Evolutionary conservation across 1,140 invertebrate genomes (phyloP), one percentile per base, ranked within the genome.

Genomic region (Drosophila pseudoananassae): DNA sequence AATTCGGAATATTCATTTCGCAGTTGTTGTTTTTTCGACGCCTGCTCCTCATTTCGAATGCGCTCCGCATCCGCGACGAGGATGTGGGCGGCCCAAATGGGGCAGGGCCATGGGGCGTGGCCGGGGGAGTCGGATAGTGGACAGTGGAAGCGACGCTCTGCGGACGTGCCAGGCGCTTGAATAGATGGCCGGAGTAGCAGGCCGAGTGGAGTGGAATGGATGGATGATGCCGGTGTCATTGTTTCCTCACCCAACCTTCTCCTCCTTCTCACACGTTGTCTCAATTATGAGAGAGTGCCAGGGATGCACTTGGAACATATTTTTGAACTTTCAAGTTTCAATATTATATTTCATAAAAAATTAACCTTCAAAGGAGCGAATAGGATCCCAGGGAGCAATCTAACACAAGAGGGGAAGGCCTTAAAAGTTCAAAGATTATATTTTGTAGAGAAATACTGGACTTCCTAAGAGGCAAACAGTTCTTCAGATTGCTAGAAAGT

Each of bases 1-100:
- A 78, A 88, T 87, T 78, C 72, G 61, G 56, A 58, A 81, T 75
- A 85, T 85, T 81, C 83, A 87, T 88, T 87, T 88, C 29, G 46
- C 61, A 75, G 52, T 57, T 74, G 79, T 77, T 80, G 65, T 69
- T 56, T 55, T 56, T 55, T 49, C 43, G 8, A 46, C 46, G 33
- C 57, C 57, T 29, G 56, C 56, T 61, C 17, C 61, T 49, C 81
- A 85, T 85, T 85, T 77, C 49, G 58, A 70, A 85, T 85, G 81
- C 81, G 64, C 53, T 53, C 51, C 78, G 60, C 74, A 81, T 54
- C 33, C 36, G 45, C 52, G 38, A 47, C n/a, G 47, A 81, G 76
- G 72, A 82, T 82, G 66, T 45, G 58, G 52, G 12, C 23, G 43
- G 46, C 10, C 10, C 33, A 12, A 36, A 7, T 27, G 25, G 23